Evolutionary conservation across 2,888 invertebrate genomes (phyloP).

Genomic region (Polydrusus pterygomalis): DNA sequence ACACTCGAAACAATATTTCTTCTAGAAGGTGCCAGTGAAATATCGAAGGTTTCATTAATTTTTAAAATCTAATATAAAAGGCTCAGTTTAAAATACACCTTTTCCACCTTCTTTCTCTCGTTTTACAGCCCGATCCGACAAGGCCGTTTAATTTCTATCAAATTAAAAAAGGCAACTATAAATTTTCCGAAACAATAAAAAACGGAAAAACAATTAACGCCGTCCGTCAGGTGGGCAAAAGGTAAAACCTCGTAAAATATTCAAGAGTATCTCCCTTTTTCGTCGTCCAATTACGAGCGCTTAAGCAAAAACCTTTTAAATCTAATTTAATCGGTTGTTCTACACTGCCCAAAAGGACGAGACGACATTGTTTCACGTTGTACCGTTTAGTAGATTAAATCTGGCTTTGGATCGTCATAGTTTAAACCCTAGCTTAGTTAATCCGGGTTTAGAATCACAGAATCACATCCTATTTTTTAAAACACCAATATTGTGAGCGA

Average conservation of each 20-base stretch:
- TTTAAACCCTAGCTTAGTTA: no score
- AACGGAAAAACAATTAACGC: neutral
- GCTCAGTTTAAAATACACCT: no score
- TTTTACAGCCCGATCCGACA: constrained; percentile 5
- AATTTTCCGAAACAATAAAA: constrained; percentile 9
- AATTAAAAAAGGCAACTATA: constrained; percentile 14
- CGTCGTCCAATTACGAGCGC: neutral
- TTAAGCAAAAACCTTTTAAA: constrained; percentile 14
- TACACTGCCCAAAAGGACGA: neutral
- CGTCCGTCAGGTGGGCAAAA: constrained; percentile 7
- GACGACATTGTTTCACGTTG: neutral
- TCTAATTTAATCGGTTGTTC: constrained; percentile 4
- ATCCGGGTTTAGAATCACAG: no score
- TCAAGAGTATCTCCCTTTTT: constrained; percentile 5
- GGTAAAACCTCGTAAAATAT: constrained; percentile 17
- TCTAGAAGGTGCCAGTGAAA: no score
- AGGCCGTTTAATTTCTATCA: neutral
- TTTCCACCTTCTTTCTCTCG: no score
- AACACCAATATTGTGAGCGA: no score
- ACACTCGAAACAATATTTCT: no score
- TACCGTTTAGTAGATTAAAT: neutral
- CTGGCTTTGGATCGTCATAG: no score
- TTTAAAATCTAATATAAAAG: no score
- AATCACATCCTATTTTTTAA: no score
- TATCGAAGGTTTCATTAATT: no score